A percentile compares a stretch with the other conserved stretches of the same genome.
Evolutionary conservation across 2,113 vertebrate species (phyloP).

Genomic region (Seriola aureovittata): DNA sequence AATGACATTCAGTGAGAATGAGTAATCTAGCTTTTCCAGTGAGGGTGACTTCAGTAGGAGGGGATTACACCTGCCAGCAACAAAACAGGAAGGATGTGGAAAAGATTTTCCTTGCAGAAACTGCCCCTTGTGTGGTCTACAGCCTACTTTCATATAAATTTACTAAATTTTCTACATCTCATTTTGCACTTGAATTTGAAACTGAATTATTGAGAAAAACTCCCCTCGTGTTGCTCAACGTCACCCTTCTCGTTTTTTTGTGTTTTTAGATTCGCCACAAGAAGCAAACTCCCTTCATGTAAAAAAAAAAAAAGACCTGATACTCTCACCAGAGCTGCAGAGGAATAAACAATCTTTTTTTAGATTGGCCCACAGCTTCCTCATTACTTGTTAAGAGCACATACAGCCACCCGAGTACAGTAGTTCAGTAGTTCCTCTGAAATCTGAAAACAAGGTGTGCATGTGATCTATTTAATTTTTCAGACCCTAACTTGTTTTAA

Average conservation of each 20-base stretch:
- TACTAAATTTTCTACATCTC: background rate
- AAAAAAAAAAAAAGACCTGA: conserved; percentile 40
- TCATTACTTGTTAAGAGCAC: conserved; percentile 4
- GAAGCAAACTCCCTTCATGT: conserved; percentile 11
- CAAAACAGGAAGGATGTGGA: conserved; percentile 4
- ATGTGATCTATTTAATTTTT: too few species aligned
- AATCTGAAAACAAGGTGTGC: too few species aligned
- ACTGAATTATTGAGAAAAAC: background rate
- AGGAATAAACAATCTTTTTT: conserved; percentile 17
- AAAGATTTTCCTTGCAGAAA: background rate
- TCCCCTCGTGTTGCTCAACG: background rate
- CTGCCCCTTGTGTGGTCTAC: background rate
- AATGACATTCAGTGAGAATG: conserved; percentile 20
- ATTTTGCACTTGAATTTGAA: background rate
- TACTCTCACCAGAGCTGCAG: background rate
- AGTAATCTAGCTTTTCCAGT: conserved; percentile 26
- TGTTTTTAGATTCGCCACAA: conserved; percentile 24
- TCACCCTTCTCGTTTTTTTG: conserved; percentile 13
- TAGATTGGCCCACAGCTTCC: conserved; percentile 11
- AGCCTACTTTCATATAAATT: background rate
- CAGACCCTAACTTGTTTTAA: too few species aligned
- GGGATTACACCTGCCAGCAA: conserved; percentile 11
- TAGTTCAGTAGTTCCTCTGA: too few species aligned
- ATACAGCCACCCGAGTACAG: too few species aligned
- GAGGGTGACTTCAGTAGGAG: conserved; percentile 18